phyloP scores from a whole-genome alignment of 2,797 vertebrate genomes.

The Brachyalestes nurse region DNA sequence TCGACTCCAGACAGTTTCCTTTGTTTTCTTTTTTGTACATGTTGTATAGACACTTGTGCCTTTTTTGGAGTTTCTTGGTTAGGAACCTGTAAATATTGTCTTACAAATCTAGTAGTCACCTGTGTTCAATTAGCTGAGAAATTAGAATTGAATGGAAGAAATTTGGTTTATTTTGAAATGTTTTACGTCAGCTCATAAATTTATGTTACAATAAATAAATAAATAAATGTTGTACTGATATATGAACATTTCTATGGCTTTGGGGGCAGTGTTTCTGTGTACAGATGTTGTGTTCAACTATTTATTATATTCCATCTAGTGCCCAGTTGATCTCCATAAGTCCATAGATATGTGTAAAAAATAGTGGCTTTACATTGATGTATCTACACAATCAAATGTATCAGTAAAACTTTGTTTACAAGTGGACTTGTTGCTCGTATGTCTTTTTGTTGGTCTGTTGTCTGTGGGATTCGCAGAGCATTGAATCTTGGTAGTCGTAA shows the following conservation, averaged over 20 bases:
- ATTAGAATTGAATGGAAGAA: constrained; percentile 66
- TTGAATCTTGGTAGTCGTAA: not conserved
- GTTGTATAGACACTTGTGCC: constrained; percentile 99
- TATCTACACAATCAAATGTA: constrained; percentile 96
- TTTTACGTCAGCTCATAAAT: constrained; percentile 79
- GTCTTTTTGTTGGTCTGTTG: constrained; percentile 29
- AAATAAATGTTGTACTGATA: constrained; percentile 96
- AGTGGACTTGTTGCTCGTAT: constrained; percentile 70
- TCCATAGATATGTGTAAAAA: constrained; percentile 91
- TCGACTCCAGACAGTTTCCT: constrained; percentile 81
- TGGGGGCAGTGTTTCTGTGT: constrained; percentile 92
- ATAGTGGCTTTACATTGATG: constrained; percentile 94
- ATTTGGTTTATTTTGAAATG: constrained; percentile 79
- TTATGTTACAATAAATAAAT: constrained; percentile 62
- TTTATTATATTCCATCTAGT: constrained; percentile 98
- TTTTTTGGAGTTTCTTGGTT: constrained; percentile 96
- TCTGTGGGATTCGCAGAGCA: not conserved
- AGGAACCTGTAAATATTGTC: constrained; percentile 94
- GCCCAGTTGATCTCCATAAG: constrained; percentile 87
- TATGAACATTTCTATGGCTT: constrained; percentile 96
- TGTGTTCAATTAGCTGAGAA: constrained; percentile 84
- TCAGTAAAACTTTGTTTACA: constrained; percentile 98
- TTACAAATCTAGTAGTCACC: constrained; percentile 89
- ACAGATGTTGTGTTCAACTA: constrained; percentile 98
- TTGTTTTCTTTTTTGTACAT: constrained; percentile 91